Conservation (phyloP, 2,113 vertebrate species). For the Aleadryas rufinucha region DNA sequence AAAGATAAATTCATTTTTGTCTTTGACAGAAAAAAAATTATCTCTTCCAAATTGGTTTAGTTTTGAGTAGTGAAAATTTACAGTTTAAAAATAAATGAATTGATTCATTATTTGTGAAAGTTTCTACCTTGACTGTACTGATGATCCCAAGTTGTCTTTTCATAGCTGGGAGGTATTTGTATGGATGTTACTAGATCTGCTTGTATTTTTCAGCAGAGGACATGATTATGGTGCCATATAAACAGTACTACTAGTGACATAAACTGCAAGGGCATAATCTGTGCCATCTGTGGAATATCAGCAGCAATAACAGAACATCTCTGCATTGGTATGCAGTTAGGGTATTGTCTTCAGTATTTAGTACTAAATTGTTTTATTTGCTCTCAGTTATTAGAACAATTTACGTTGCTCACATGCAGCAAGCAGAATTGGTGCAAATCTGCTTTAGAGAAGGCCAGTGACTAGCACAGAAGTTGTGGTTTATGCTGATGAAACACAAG, state of each 20-base stretch:
- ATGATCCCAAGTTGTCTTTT: neutral
- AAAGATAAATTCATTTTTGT: neutral
- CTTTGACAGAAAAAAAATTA: neutral
- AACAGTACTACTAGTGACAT: neutral
- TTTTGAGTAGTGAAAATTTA: slow-evolving; percentile 4
- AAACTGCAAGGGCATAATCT: neutral
- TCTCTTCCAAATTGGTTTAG: neutral
- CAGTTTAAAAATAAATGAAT: neutral
- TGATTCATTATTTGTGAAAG: neutral
- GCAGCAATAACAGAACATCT: neutral
- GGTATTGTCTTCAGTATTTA: neutral
- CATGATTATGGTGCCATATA: neutral
- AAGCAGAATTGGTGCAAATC: neutral
- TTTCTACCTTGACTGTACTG: neutral
- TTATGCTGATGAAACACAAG: neutral
- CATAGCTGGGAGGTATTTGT: slow-evolving; percentile 21
- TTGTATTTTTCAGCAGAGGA: neutral
- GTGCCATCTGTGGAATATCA: slow-evolving; percentile 10
- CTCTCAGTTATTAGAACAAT: neutral
- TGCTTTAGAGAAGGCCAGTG: neutral
- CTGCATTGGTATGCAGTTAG: neutral
- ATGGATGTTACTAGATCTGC: neutral
- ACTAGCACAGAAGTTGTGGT: neutral
- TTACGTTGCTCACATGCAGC: fast-evolving
- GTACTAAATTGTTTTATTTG: neutral